Conservation (phyloP, 1,140 invertebrate species). For the Drosophila leontia region DNA sequence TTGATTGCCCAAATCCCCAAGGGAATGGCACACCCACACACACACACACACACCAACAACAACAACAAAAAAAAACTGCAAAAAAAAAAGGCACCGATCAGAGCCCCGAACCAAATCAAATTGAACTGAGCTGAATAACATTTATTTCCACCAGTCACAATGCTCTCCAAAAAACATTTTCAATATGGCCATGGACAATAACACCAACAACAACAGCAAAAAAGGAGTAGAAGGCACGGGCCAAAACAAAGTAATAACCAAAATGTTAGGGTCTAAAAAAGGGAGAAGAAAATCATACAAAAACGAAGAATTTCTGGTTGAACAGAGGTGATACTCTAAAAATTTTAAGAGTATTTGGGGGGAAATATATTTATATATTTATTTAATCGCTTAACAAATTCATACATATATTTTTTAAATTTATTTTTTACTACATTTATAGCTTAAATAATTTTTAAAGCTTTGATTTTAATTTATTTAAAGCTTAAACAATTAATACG, state of each 20-base stretch:
- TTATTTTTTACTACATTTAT: too few species aligned
- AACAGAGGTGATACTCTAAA: neutral
- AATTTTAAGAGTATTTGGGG: neutral
- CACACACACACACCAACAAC: too few species aligned
- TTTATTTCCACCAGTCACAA: constrained; percentile 26
- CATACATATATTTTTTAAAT: too few species aligned
- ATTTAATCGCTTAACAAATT: too few species aligned
- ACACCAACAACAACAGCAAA: too few species aligned
- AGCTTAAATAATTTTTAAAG: too few species aligned
- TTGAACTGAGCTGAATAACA: constrained; percentile 17
- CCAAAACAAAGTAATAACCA: neutral
- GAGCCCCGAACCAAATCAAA: neutral
- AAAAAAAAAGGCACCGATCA: constrained; percentile 3
- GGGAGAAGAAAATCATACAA: neutral
- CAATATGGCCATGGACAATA: constrained; percentile 12
- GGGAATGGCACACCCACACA: constrained; percentile 11
- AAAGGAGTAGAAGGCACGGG: neutral
- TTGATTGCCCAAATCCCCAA: constrained; percentile 62
- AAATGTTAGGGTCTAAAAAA: constrained; percentile 9
- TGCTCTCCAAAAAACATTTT: constrained; percentile 25
- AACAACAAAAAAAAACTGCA: neutral
- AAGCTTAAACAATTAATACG: neutral
- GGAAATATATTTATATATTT: too few species aligned
- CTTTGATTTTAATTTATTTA: neutral
- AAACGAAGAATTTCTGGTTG: neutral